Conservation (phyloP, 2,888 invertebrate genomes). For the Flexamia atlantica region DNA sequence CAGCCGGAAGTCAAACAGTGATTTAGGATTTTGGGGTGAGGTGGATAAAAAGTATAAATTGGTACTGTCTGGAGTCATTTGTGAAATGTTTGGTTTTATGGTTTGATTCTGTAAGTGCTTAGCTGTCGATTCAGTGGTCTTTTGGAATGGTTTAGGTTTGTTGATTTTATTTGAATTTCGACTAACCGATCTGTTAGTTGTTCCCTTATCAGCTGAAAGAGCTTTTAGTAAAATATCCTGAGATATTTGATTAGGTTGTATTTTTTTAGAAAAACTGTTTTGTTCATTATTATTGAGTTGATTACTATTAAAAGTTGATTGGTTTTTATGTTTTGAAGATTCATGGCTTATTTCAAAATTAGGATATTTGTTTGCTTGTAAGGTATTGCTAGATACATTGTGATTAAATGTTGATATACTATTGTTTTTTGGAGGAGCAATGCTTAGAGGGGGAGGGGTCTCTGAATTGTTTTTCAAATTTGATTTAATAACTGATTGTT, state of each 20-base stretch:
- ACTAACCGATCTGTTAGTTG: not conserved
- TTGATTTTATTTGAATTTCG: not conserved
- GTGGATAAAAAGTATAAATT: slow-evolving; percentile 41
- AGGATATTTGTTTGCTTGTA: not conserved
- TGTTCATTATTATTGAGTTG: too few species aligned
- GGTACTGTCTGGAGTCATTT: slow-evolving; percentile 32
- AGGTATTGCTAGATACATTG: not conserved
- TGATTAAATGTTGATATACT: not conserved
- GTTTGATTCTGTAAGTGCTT: slow-evolving; percentile 18
- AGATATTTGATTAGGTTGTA: slow-evolving; percentile 3
- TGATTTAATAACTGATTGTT: slow-evolving; percentile 43
- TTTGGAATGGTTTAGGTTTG: slow-evolving; percentile 3
- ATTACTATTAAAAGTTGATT: not conserved
- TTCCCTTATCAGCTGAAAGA: slow-evolving; percentile 26
- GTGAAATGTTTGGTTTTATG: slow-evolving; percentile 11
- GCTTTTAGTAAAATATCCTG: slow-evolving; percentile 18
- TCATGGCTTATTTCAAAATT: not conserved
- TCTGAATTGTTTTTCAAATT: slow-evolving; percentile 32
- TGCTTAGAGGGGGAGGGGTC: not conserved
- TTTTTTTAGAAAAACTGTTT: not conserved
- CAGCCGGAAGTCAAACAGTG: slow-evolving; percentile 38
- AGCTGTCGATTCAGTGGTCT: not conserved
- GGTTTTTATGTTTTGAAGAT: not conserved
- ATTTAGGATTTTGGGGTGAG: slow-evolving; percentile 37
- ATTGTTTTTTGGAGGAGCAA: not conserved